These are phyloP conservation scores for Gnathonemus longibarbis DNA, from an alignment of 2,113 vertebrate species.

Conservation along the genomic window DNA sequence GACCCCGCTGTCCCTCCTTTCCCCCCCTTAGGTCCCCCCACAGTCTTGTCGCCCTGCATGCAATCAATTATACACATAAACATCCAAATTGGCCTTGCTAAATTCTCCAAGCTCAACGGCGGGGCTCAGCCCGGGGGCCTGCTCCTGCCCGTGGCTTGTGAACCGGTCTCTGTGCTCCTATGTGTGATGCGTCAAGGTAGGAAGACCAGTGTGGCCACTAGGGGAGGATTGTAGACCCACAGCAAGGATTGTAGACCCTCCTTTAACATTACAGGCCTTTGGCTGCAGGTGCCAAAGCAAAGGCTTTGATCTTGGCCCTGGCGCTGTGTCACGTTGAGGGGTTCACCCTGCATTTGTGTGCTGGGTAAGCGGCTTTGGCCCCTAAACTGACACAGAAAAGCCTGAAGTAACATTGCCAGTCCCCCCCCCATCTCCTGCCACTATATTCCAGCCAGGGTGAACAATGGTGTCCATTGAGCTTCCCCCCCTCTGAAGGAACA, in stretches of 20 bases:
- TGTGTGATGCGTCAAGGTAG: neutral
- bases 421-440: neutral
- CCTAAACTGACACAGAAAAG: neutral
- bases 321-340: too few species aligned
- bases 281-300: too few species aligned
- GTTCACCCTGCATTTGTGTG: neutral
- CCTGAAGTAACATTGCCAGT: neutral
- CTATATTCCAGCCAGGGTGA: neutral
- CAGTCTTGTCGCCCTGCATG: neutral
- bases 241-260: neutral
- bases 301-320: neutral
- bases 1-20: neutral
- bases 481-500: neutral
- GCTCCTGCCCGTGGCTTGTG: neutral
- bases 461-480: neutral
- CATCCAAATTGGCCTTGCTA: neutral
- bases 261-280: neutral
- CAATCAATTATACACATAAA: neutral
- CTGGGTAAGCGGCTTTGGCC: neutral
- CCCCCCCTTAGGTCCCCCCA: neutral
- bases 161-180: neutral
- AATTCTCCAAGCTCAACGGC: neutral
- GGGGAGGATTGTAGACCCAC: neutral
- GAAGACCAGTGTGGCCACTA: neutral
- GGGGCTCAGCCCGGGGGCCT: neutral